Conservation (phyloP, 2,797 vertebrate genomes). For the Silurus aristotelis region DNA sequence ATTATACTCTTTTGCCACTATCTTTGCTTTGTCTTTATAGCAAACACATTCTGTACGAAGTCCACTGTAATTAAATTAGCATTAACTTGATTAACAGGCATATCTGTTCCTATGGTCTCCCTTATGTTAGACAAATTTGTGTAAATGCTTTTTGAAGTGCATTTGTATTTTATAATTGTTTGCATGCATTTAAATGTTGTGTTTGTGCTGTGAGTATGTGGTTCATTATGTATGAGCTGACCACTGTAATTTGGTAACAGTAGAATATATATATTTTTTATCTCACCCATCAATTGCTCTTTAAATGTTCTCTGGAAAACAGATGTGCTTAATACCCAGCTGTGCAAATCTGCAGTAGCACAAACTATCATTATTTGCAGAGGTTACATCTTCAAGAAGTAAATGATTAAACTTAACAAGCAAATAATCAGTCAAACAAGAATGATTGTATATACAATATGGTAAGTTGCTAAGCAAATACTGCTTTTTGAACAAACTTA, state of each 20-base stretch:
- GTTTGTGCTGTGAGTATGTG: conserved; percentile 1
- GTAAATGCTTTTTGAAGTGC: conserved; percentile 1
- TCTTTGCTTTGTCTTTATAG: background rate
- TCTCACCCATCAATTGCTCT: conserved; percentile 33
- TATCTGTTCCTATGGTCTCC: conserved; percentile 12
- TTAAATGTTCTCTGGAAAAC: conserved; percentile 37
- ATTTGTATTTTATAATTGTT: conserved; percentile 22
- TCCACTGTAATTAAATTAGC: conserved; percentile 11
- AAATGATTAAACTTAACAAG: conserved; percentile 36
- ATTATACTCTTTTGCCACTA: background rate
- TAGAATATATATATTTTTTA: background rate
- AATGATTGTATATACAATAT: conserved; percentile 44
- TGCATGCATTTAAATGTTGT: conserved; percentile 15
- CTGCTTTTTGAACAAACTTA: conserved; percentile 44
- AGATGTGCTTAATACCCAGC: conserved; percentile 36
- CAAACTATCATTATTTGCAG: conserved; percentile 12
- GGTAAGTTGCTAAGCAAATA: conserved; percentile 40
- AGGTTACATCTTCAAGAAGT: conserved; percentile 38
- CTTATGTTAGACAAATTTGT: conserved; percentile 1
- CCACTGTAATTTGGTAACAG: conserved; percentile 23
- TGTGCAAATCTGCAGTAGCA: conserved; percentile 23
- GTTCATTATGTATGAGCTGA: conserved; percentile 11
- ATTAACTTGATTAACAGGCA: conserved; percentile 9
- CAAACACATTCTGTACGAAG: background rate
- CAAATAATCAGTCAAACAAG: conserved; percentile 32